Percentiles rank a stretch among this genome's conserved stretches.
Evolutionary conservation across 2,888 invertebrate genomes (phyloP).

Genomic region (Xestia xanthographa): DNA sequence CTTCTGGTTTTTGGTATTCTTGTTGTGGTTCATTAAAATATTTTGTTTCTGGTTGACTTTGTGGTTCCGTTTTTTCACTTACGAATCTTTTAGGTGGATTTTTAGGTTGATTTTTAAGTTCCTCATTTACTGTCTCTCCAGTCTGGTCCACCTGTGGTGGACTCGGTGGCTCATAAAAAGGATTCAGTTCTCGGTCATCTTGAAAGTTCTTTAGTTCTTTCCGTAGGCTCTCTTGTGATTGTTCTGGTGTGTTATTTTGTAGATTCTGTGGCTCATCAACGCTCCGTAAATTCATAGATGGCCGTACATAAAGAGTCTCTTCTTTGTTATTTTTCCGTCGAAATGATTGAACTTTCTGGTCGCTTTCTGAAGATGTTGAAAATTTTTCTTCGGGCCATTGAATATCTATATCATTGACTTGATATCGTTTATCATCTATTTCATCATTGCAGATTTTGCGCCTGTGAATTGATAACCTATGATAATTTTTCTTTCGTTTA

Average conservation of each 20-base stretch:
- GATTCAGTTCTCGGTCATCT: background rate
- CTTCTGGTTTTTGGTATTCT: conserved; percentile 10
- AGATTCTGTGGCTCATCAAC: background rate
- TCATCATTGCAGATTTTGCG: conserved; percentile 44
- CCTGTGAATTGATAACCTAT: conserved; percentile 28
- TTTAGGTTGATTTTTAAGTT: conserved; percentile 17
- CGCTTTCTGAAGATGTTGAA: background rate
- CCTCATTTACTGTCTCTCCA: background rate
- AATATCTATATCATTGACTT: conserved; percentile 40
- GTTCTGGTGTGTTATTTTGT: background rate
- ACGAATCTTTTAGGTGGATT: conserved; percentile 2
- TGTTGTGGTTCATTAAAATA: conserved; percentile 18
- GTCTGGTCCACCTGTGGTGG: background rate
- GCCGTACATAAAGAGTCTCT: conserved; percentile 21
- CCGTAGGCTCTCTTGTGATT: background rate
- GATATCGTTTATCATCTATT: conserved; percentile 29
- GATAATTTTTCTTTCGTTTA: no score
- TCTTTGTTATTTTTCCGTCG: conserved; percentile 30
- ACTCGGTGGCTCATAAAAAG: conserved; percentile 10
- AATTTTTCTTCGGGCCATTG: conserved; percentile 35
- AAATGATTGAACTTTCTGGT: background rate
- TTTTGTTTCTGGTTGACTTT: conserved; percentile 15
- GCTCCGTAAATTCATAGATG: conserved; percentile 16
- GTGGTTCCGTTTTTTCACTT: conserved; percentile 9
- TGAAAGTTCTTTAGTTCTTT: background rate